Conservation (phyloP, 64 coral and sea anemone species). For the Montipora foliosa region DNA sequence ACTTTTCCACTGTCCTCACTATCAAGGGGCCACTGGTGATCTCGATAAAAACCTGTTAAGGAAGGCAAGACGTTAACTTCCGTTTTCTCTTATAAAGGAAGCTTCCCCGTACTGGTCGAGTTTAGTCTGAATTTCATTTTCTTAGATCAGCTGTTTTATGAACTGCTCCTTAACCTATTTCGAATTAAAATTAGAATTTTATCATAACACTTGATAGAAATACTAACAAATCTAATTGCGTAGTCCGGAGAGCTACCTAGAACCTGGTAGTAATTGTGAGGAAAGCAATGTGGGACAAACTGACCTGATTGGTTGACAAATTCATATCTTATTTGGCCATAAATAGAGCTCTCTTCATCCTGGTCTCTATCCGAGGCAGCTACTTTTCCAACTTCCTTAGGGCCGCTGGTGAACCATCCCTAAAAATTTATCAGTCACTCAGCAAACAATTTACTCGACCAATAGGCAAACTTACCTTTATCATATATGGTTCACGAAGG, state of each 20-base stretch:
- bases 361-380: slow-evolving; percentile 76
- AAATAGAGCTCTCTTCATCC: slow-evolving; percentile 67
- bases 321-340: slow-evolving; percentile 79
- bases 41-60: slow-evolving; percentile 79
- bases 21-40: slow-evolving; percentile 79
- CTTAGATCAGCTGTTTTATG: too few species aligned
- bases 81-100: too few species aligned
- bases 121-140: too few species aligned
- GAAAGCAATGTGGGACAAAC: not conserved
- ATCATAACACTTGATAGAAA: too few species aligned
- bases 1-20: slow-evolving; percentile 33
- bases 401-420: slow-evolving; percentile 71
- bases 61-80: not conserved
- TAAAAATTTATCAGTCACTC: slow-evolving; percentile 1
- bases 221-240: too few species aligned
- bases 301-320: slow-evolving; percentile 93
- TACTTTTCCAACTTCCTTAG: slow-evolving; percentile 75
- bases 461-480: not conserved
- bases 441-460: not conserved
- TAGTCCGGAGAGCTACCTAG: too few species aligned
- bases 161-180: too few species aligned
- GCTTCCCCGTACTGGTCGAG: too few species aligned
- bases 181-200: too few species aligned
- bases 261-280: not conserved
- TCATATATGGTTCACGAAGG: not conserved